Evolutionary conservation across 2,797 vertebrate species (phyloP), one percentile per base, ranked within the genome.

Genomic region (Leuciscus waleckii): DNA sequence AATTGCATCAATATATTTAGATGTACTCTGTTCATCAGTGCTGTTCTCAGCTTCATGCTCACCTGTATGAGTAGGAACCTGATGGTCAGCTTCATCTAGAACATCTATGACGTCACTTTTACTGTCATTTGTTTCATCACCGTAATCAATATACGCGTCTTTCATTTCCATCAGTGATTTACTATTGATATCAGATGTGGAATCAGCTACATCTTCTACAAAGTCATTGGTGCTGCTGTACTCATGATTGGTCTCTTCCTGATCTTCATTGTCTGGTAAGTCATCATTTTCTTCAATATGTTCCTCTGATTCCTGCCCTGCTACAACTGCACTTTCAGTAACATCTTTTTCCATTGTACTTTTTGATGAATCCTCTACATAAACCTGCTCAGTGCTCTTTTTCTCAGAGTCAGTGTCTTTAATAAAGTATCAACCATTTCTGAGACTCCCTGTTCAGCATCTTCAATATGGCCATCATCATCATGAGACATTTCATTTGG

Each of bases 341-440:
- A 63, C 23, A 67, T 77, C 26, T n/a, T 39, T 63, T 68, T 79
- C 82, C 67, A 39, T 16, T 39, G 35, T 65, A 43, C 90, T 88
- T 86, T 94, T 91, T 81, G 86, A 79, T 77, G 90, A 83, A 43
- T 93, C 90, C 9, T 89, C 88, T 82, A 82, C 85, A 88, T 23
- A 21, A 39, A 32, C 32, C 61, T 78, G 74, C 41, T 89, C 85
- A 73, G 65, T 79, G 81, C 2, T 61, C n/a, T 67, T 86, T 74
- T 92, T 88, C 35, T 23, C 41, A 46, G 69, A 78, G 80, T 76
- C 65, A n/a, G 13, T 35, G 19, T 86, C 87, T 67, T 65, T 87
- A 74, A 80, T 54, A 83, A 85, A 79, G 54, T 63, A 70, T 86
- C 78, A 35, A 78, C 46, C 29, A 75, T 89, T 78, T 83, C 63